phyloP scores from a whole-genome alignment of 2,797 vertebrate species.

The Pipistrellus pygmaeus region DNA sequence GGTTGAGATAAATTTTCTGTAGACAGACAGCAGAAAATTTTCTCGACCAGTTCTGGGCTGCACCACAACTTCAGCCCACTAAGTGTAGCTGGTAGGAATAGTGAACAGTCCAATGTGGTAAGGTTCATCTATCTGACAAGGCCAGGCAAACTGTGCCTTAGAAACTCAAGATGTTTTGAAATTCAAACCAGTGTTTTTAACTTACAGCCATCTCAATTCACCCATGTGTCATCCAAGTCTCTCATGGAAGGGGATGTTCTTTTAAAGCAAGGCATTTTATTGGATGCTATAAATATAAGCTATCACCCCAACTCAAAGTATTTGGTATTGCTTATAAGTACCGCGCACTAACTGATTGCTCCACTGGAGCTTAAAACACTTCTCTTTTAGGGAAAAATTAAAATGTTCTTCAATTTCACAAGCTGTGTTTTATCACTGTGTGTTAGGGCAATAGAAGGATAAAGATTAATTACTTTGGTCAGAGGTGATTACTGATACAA shows the following conservation, averaged over 20 bases:
- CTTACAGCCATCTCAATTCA: constrained; percentile 49
- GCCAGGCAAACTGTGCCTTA: constrained; percentile 2
- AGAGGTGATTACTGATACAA: neutral
- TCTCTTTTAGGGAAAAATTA: constrained; percentile 23
- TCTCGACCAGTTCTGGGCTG: neutral
- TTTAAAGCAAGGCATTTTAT: constrained; percentile 64
- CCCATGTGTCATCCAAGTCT: neutral
- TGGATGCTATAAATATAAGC: constrained; percentile 52
- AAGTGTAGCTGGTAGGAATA: neutral
- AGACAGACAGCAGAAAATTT: neutral
- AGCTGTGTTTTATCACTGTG: neutral
- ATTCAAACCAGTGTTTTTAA: constrained; percentile 48
- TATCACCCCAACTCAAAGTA: constrained; percentile 18
- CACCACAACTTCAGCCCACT: neutral
- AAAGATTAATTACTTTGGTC: constrained; percentile 55
- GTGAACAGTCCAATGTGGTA: neutral
- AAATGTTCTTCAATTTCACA: constrained; percentile 36
- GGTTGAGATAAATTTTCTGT: neutral
- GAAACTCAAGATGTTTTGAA: constrained; percentile 38
- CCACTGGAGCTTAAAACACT: neutral
- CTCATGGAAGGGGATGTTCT: constrained; percentile 34
- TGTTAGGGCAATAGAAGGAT: neutral
- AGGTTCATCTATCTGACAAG: constrained; percentile 1
- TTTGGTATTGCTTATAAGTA: neutral
- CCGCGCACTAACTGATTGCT: no score